Conservation (phyloP, 2,888 invertebrate genomes). For the Ochlodes sylvanus region DNA sequence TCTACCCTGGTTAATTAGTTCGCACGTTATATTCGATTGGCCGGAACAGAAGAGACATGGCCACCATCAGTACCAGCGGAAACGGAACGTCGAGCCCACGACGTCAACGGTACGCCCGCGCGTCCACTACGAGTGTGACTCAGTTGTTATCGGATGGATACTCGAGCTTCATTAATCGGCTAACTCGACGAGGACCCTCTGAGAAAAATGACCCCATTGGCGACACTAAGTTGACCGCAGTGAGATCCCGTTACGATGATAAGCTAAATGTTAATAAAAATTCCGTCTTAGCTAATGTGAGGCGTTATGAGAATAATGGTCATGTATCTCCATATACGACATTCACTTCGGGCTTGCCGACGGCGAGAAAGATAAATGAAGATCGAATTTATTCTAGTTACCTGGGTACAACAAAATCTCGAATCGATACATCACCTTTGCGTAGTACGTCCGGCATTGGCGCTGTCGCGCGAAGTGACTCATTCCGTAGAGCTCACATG, state of each 20-base stretch:
- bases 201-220: conserved; percentile 84
- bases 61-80: conserved; percentile 69
- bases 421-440: conserved; percentile 73
- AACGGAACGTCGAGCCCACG: conserved; percentile 80
- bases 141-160: conserved; percentile 95
- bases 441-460: conserved; percentile 69
- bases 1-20: conserved; percentile 70
- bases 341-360: conserved; percentile 59
- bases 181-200: conserved; percentile 92
- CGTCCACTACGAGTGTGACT: conserved; percentile 92
- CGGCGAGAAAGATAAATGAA: conserved; percentile 69
- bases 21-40: conserved; percentile 45
- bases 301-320: conserved; percentile 76
- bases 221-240: conserved; percentile 64
- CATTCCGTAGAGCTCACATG: conserved; percentile 76
- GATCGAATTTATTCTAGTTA: conserved; percentile 75
- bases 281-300: conserved; percentile 67
- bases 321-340: conserved; percentile 73
- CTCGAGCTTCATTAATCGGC: conserved; percentile 92
- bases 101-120: conserved; percentile 90
- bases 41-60: conserved; percentile 55
- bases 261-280: conserved; percentile 69
- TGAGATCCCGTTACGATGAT: conserved; percentile 74
- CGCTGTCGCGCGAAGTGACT: conserved; percentile 73
- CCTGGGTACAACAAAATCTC: conserved; percentile 68